Conservation (phyloP, 2,113 vertebrate genomes). For the Perca flavescens region DNA sequence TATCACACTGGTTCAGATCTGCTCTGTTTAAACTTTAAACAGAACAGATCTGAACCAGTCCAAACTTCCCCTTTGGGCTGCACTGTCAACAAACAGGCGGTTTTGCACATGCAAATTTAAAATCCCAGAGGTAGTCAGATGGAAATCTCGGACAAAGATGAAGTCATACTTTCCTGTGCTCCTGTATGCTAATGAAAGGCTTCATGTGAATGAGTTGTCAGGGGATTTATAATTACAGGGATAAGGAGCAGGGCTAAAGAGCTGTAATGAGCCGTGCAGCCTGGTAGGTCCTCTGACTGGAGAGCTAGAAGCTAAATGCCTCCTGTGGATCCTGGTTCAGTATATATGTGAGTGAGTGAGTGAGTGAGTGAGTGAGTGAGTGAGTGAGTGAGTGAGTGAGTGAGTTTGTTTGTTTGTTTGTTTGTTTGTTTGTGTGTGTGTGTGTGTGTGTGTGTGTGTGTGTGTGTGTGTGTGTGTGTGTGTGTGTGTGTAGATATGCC, state of each 20-base stretch:
- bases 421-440: background rate
- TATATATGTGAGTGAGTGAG: background rate
- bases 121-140: slow-evolving; percentile 41
- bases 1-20: too few species aligned
- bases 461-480: slow-evolving; percentile 6
- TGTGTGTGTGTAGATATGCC: slow-evolving; percentile 4
- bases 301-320: slow-evolving; percentile 32
- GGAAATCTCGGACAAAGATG: slow-evolving; percentile 58
- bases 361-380: background rate
- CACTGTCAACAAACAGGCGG: slow-evolving; percentile 59
- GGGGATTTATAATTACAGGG: slow-evolving; percentile 71
- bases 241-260: slow-evolving; percentile 59
- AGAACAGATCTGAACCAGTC: slow-evolving; percentile 19
- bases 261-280: slow-evolving; percentile 64
- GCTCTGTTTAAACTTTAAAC: background rate
- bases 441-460: background rate
- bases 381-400: background rate
- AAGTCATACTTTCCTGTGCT: slow-evolving; percentile 64
- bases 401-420: background rate
- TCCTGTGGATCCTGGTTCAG: slow-evolving; percentile 40
- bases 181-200: slow-evolving; percentile 70
- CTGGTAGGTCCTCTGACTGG: slow-evolving; percentile 62
- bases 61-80: slow-evolving; percentile 52
- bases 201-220: slow-evolving; percentile 56
- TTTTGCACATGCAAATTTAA: slow-evolving; percentile 53